A percentile compares a stretch with the other conserved stretches of the same genome.
Conservation (phyloP, 2,797 vertebrate species). For the Mormyrus proboscirostris region DNA sequence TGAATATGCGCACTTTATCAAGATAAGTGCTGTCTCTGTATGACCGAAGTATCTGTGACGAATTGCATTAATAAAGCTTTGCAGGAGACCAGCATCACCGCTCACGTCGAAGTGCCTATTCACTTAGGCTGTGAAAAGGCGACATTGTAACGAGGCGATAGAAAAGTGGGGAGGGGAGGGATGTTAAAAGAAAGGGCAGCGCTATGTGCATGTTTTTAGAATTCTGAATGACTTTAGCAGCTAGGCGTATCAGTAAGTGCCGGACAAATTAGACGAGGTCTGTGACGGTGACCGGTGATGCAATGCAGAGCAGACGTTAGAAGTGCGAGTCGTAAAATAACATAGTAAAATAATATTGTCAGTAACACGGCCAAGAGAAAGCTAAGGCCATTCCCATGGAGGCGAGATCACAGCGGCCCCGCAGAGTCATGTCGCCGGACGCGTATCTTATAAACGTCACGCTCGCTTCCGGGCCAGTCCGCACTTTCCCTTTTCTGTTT, state of each 20-base stretch:
- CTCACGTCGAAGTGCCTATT: not conserved
- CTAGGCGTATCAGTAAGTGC: not conserved
- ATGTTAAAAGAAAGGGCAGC: not conserved
- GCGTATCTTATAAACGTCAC: not conserved
- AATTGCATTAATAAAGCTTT: conserved; percentile 41
- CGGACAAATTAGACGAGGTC: not conserved
- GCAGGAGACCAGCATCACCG: conserved; percentile 53
- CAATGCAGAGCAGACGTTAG: not conserved
- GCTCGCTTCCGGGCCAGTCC: not conserved
- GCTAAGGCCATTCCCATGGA: not conserved
- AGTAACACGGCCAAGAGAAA: conserved; percentile 3
- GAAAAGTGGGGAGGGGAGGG: not conserved
- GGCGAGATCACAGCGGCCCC: not conserved
- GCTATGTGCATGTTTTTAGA: not conserved
- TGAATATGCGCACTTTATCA: not conserved
- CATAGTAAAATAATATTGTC: conserved; percentile 13
- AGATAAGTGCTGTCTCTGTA: conserved; percentile 44
- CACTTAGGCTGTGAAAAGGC: not conserved
- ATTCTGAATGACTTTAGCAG: conserved; percentile 9
- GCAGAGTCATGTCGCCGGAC: not conserved
- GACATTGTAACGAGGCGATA: not conserved
- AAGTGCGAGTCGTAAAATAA: not conserved
- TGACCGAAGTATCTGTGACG: conserved; percentile 29
- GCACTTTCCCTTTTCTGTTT: not conserved
- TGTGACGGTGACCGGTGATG: not conserved